Percentiles rank a stretch among this genome's conserved stretches.
Conservation (phyloP, 2,113 vertebrate species). For the Anas platyrhynchos region DNA sequence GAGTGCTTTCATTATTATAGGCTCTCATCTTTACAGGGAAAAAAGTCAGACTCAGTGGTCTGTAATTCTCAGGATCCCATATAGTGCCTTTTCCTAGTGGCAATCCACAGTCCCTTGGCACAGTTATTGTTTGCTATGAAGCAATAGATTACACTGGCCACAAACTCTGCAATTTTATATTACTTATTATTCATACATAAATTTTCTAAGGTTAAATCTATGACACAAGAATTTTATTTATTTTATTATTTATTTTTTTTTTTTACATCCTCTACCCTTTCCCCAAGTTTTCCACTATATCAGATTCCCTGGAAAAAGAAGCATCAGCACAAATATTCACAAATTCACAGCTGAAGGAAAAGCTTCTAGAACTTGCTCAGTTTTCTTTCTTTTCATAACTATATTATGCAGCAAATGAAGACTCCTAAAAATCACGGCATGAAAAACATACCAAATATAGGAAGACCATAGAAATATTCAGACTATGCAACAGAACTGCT, state of each 20-base stretch:
- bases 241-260: too few species aligned
- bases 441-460: not conserved
- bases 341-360: not conserved
- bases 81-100: not conserved
- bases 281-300: not conserved
- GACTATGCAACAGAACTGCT: not conserved
- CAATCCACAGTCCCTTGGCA: not conserved
- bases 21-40: not conserved
- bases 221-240: not conserved
- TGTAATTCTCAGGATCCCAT: not conserved
- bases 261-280: not conserved
- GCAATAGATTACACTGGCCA: not conserved
- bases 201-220: not conserved
- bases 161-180: not conserved
- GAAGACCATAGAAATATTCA: conserved; percentile 29
- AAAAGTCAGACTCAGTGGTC: not conserved
- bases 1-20: not conserved
- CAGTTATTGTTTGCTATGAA: not conserved
- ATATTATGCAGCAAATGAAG: not conserved
- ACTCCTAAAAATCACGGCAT: not conserved
- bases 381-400: not conserved
- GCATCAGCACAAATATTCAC: not conserved
- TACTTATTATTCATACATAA: not conserved
- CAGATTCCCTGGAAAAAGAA: not conserved
- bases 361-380: not conserved